Base-by-base conservation (phyloP, 2,888 invertebrate genomes). In the Stomorhina lunata region DNA sequence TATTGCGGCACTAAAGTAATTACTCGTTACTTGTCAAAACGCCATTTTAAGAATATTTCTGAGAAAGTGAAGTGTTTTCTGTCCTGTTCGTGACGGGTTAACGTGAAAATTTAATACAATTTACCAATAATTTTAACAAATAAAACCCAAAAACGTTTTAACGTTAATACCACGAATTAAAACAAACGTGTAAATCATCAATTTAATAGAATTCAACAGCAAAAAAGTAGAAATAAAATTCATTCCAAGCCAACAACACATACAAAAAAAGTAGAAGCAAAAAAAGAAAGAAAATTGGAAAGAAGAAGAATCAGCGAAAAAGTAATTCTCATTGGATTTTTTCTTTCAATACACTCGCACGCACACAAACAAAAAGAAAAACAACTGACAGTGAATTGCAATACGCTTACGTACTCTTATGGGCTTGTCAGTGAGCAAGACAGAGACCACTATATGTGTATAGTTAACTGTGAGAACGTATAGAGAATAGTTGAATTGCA, bases 1-100 rank as follows among this genome's bases (percentile, higher is more conserved):
- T 50, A 1, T 0, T 2, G 29, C 80, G 63, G 27, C 68, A 63
- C 55, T 63, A 68, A 20, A 22, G n/a, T 29, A 45, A 1, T 32
- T 55, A 7, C 6, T 68, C 73, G 73, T 80, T 68, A 80, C 55
- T 68, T 75, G 80, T 81, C 76, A 59, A 72, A 77, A 81, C 77
- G 77, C 76, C 76, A 77, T 81, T 81, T 81, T 77, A 76, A 76
- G 65, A 71, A 81, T 59, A 71, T 69, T 75, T 66, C 71, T 71
- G 65, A 57, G 50, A 71, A 77, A 81, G 76, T 71, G 34, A 68
- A 77, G 82, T 82, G 82, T 79, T 79, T 77, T 82, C 82, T 82
- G 82, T 82, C 82, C 82, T 82, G 82, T 82, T 82, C 82, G 82
- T 75, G 73, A 75, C 68, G 82, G 79, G 53, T 82, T 75, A 79